Percentiles rank a stretch among this genome's conserved stretches.
Evolutionary conservation across 2,888 invertebrate genomes (phyloP).

Genomic region (Cosmia pyralina): DNA sequence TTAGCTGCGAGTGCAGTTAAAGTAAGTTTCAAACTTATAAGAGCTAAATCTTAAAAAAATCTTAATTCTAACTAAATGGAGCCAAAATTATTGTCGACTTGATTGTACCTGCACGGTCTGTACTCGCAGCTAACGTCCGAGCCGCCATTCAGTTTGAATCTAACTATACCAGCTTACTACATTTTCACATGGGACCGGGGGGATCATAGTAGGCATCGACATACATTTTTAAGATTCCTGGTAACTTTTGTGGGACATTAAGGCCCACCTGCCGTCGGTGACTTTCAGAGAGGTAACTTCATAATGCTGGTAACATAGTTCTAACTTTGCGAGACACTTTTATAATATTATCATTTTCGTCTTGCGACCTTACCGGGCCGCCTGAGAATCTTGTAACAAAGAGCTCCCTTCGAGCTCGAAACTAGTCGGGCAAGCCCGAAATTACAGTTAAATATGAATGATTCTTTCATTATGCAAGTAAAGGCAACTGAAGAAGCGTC

Average conservation of each 20-base stretch:
- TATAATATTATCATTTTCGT: not conserved
- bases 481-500: slow-evolving; percentile 1
- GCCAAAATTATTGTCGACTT: too few relatives aligned
- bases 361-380: too few relatives aligned
- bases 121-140: too few relatives aligned
- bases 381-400: not conserved
- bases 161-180: not conserved
- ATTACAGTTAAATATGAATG: not conserved
- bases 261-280: not conserved
- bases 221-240: not conserved
- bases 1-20: too few relatives aligned
- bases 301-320: not conserved
- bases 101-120: too few relatives aligned
- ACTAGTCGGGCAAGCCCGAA: not conserved
- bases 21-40: too few relatives aligned
- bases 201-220: too few relatives aligned
- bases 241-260: not conserved
- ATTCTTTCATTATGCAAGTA: slow-evolving; percentile 13
- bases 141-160: too few relatives aligned
- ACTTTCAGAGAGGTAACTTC: not conserved
- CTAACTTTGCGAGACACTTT: not conserved
- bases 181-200: not conserved
- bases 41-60: too few relatives aligned
- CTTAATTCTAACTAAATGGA: too few relatives aligned
- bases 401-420: not conserved